Conservation (phyloP, 1,140 invertebrate genomes). For the Heliconius hermathena region DNA sequence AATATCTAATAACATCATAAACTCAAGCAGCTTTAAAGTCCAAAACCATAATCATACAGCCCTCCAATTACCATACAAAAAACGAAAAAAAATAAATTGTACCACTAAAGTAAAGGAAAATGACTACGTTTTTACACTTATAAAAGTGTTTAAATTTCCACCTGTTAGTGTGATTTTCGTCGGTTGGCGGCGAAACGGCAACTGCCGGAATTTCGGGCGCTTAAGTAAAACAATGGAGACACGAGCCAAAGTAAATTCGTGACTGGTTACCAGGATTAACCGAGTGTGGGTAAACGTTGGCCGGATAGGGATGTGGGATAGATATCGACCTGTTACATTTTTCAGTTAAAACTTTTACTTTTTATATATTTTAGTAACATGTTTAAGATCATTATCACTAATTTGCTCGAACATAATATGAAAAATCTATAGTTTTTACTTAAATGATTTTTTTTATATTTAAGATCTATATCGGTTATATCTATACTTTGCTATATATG, state of each 20-base stretch:
- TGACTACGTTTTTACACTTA: conserved; percentile 10
- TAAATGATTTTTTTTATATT: no score
- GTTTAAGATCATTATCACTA: no score
- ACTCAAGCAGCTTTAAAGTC: background rate
- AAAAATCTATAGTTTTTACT: no score
- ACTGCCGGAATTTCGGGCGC: conserved; percentile 34
- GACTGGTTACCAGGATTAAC: conserved; percentile 37
- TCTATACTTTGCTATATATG: no score
- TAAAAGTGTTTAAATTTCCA: conserved; percentile 5
- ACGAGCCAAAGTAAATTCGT: conserved; percentile 36
- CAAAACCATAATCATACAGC: background rate
- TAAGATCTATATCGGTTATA: no score
- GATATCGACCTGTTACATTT: background rate
- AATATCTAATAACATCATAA: background rate
- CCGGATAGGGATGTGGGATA: conserved; percentile 26
- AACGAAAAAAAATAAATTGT: background rate
- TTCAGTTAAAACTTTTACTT: background rate
- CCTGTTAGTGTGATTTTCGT: conserved; percentile 29
- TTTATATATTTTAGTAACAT: background rate
- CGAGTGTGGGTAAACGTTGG: conserved; percentile 37
- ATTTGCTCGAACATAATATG: no score
- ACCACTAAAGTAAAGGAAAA: background rate
- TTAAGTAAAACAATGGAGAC: conserved; percentile 39
- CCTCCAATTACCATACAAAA: background rate
- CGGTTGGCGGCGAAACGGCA: conserved; percentile 19